phyloP scores from a whole-genome alignment of 2,797 vertebrate genomes.

The Kryptopterus vitreolus region DNA sequence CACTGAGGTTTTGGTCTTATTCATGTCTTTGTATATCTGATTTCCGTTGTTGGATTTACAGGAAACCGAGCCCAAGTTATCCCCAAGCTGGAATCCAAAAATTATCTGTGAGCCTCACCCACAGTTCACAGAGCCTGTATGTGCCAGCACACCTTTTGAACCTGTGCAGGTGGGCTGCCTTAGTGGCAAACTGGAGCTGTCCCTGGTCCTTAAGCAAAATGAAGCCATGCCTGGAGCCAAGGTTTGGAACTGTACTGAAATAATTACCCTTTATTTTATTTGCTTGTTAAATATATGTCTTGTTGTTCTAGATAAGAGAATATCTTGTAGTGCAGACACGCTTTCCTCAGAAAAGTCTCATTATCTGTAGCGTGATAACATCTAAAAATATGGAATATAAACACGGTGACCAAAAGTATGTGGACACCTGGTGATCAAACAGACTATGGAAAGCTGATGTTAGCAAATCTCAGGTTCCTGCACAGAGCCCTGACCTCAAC shows the following conservation, averaged over 20 bases:
- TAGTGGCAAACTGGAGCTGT: constrained; percentile 85
- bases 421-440: background rate
- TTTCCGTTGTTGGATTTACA: constrained; percentile 55
- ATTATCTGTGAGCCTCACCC: constrained; percentile 97
- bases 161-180: constrained; percentile 90
- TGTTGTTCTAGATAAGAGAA: background rate
- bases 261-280: background rate
- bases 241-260: constrained; percentile 68
- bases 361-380: background rate
- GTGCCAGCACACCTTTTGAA: constrained; percentile 83
- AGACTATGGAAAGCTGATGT: too few relatives aligned
- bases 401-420: background rate
- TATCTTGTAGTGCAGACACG: background rate
- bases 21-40: background rate
- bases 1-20: background rate
- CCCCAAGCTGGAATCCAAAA: constrained; percentile 98
- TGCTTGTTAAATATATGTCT: background rate
- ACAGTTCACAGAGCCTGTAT: constrained; percentile 87
- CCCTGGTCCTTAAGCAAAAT: constrained; percentile 93
- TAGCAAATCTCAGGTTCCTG: background rate
- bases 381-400: background rate
- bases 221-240: constrained; percentile 94
- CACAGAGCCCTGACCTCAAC: background rate
- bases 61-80: constrained; percentile 96
- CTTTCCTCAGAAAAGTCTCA: background rate